Evolutionary conservation across 1,140 invertebrate species (phyloP).

Genomic region (Zaprionus nigranus): DNA sequence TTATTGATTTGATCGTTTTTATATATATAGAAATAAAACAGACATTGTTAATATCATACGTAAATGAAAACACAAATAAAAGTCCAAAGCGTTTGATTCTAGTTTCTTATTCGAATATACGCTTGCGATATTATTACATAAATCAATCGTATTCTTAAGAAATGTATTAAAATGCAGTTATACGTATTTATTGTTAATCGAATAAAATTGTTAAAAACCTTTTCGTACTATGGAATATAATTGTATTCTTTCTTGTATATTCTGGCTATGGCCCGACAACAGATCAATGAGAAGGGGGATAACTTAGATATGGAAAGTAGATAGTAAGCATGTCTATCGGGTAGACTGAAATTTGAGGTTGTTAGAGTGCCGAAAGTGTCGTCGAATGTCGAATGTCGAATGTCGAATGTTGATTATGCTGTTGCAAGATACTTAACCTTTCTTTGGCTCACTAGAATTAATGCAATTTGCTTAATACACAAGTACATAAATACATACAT

Average conservation of each 20-base stretch:
- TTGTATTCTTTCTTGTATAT: not conserved
- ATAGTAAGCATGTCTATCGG: not conserved
- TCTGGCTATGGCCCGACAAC: not conserved
- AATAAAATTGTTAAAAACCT: conserved; percentile 35
- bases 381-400: conserved; percentile 16
- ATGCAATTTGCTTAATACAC: conserved; percentile 76
- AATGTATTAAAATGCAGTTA: conserved; percentile 57
- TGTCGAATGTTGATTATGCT: conserved; percentile 12
- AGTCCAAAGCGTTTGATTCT: conserved; percentile 42
- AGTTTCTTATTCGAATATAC: conserved; percentile 29
- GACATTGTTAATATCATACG: conserved; percentile 32
- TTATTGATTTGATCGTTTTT: conserved; percentile 71
- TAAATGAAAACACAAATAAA: conserved; percentile 53
- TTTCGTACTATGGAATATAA: conserved; percentile 30
- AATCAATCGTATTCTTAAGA: conserved; percentile 29
- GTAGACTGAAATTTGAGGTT: not conserved
- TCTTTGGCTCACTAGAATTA: conserved; percentile 61
- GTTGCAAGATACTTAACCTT: not conserved
- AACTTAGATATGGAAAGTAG: not conserved
- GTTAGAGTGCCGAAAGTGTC: conserved; percentile 28
- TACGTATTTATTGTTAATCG: conserved; percentile 52
- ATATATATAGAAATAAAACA: conserved; percentile 42
- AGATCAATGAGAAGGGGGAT: not conserved
- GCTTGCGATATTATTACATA: conserved; percentile 31
- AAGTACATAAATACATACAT: conserved; percentile 77